Conservation (phyloP, 2,888 invertebrate genomes). For the Heliconius cydno region DNA sequence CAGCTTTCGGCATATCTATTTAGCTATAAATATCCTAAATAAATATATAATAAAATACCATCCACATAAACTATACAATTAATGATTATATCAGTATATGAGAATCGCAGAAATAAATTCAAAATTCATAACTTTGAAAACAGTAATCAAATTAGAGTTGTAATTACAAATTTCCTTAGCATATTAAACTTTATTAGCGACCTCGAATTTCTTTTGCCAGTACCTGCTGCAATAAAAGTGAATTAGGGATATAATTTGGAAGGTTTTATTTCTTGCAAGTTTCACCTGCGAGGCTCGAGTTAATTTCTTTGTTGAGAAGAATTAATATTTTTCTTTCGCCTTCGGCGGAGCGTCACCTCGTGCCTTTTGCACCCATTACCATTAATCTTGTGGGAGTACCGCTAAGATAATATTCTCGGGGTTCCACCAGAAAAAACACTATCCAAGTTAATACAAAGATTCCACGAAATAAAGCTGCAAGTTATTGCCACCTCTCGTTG, state of each 20-base stretch:
- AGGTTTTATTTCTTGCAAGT: constrained; percentile 47
- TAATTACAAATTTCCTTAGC: constrained; percentile 40
- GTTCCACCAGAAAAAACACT: constrained; percentile 70
- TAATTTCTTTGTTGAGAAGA: constrained; percentile 56
- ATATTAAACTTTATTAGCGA: constrained; percentile 40
- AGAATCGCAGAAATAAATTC: constrained; percentile 3
- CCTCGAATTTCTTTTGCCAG: constrained; percentile 42
- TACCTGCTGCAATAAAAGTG: constrained; percentile 45
- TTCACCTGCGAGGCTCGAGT: constrained; percentile 40
- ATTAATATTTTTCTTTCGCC: constrained; percentile 67
- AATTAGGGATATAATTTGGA: constrained; percentile 46
- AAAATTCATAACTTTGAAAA: constrained; percentile 36
- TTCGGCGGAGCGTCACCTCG: constrained; percentile 65
- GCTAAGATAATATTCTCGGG: constrained; percentile 70
- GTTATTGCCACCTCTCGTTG: constrained; percentile 39
- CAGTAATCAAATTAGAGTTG: constrained; percentile 36
- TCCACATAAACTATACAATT: background rate
- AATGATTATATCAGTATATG: background rate
- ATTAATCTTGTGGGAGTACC: constrained; percentile 71
- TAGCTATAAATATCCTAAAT: no score
- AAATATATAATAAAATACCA: background rate
- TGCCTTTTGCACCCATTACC: constrained; percentile 72
- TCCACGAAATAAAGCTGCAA: constrained; percentile 43
- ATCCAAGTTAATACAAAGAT: constrained; percentile 52
- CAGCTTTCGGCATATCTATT: no score